Evolutionary conservation across 2,797 vertebrate genomes (phyloP).

Genomic region (Gallinago stenura): DNA sequence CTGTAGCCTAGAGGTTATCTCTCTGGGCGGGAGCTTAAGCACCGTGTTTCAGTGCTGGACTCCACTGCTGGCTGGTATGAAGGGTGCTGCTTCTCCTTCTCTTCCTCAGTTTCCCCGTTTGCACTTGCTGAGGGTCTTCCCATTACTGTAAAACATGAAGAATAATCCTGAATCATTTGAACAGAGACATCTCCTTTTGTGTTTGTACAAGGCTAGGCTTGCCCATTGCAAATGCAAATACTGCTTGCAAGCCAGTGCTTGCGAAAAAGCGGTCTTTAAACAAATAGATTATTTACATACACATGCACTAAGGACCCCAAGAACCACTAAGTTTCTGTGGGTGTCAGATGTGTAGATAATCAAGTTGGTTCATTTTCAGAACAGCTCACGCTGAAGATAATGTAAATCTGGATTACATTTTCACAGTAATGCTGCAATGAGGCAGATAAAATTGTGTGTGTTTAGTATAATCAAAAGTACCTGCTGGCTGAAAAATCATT

Average conservation of each 20-base stretch:
- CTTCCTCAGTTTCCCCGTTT: not conserved
- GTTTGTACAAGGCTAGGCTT: not conserved
- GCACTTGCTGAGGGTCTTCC: not conserved
- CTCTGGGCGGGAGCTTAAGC: not conserved
- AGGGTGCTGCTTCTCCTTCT: not conserved
- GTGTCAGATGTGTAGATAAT: not conserved
- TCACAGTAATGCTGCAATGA: not conserved
- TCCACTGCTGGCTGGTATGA: not conserved
- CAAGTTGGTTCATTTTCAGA: not conserved
- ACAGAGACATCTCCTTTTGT: not conserved
- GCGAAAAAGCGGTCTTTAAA: not conserved
- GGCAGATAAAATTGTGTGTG: not conserved
- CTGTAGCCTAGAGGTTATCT: not conserved
- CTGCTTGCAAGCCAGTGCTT: not conserved
- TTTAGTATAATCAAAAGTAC: not conserved
- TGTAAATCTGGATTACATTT: not conserved
- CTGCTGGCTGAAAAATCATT: not conserved
- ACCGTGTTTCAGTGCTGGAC: not conserved
- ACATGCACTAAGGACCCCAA: accelerated
- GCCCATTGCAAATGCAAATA: not conserved
- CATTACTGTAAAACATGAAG: not conserved
- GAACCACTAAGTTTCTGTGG: not conserved
- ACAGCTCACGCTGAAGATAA: not conserved
- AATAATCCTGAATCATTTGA: not conserved
- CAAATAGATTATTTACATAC: accelerated